A percentile compares a stretch with the other conserved stretches of the same genome.
Evolutionary conservation across 2,888 invertebrate species (phyloP).

Genomic region (Drosophila siamana): DNA sequence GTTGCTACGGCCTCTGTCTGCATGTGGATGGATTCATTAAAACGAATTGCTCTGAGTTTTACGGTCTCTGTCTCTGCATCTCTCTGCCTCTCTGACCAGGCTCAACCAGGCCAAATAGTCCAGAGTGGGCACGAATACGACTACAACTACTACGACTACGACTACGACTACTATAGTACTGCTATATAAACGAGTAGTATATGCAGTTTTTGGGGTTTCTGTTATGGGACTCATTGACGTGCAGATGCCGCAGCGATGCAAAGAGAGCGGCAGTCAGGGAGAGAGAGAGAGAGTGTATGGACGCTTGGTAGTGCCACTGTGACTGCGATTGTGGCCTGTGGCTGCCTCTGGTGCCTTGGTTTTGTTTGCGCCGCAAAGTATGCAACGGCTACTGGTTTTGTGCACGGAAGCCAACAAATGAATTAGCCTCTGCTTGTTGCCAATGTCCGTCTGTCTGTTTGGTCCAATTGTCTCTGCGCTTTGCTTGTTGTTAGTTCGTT

Average conservation of each 20-base stretch:
- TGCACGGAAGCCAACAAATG: slow-evolving; percentile 61
- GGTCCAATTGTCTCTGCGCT: slow-evolving; percentile 16
- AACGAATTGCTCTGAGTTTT: slow-evolving; percentile 79
- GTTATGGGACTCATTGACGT: slow-evolving; percentile 78
- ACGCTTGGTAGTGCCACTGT: slow-evolving; percentile 16
- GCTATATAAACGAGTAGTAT: slow-evolving; percentile 28
- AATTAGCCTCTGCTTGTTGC: slow-evolving; percentile 62
- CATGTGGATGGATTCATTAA: slow-evolving; percentile 81
- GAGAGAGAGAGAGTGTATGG: slow-evolving; percentile 19
- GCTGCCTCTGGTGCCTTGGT: slow-evolving; percentile 65
- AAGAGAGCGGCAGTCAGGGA: no score
- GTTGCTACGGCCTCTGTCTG: slow-evolving; percentile 43
- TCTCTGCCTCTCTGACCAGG: slow-evolving; percentile 28
- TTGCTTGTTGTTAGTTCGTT: slow-evolving; percentile 50
- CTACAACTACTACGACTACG: no score
- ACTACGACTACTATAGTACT: no score
- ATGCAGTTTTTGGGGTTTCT: slow-evolving; percentile 51
- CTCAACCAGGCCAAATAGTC: slow-evolving; percentile 53
- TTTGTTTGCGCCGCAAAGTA: slow-evolving; percentile 79
- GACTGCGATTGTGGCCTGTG: slow-evolving; percentile 32
- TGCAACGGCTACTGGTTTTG: slow-evolving; percentile 78
- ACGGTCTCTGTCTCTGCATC: slow-evolving; percentile 48
- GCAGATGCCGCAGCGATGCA: slow-evolving; percentile 27
- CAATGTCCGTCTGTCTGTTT: slow-evolving; percentile 25
- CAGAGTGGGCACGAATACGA: slow-evolving; percentile 46